A percentile compares a stretch with the other conserved stretches of the same genome.
Evolutionary conservation across 2,113 vertebrate species (phyloP).

Genomic region (Aphelocoma coerulescens): DNA sequence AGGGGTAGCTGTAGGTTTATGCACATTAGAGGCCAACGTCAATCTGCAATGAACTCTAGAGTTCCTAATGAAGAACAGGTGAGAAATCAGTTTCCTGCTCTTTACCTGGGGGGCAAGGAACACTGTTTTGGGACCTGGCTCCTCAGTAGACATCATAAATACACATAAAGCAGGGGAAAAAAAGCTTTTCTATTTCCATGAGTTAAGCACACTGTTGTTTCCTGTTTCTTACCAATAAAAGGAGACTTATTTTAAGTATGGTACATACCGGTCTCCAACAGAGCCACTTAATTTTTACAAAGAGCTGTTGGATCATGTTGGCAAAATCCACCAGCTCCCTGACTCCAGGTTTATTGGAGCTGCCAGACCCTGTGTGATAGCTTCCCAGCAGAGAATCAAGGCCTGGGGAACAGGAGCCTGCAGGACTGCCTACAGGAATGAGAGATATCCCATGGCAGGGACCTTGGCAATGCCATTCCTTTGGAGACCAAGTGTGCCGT

Average conservation of each 20-base stretch:
- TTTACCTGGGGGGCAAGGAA: neutral
- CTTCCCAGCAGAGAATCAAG: neutral
- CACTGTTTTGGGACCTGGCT: conserved; percentile 6
- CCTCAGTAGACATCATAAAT: neutral
- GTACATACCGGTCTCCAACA: neutral
- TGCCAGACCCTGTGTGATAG: neutral
- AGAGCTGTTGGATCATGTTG: neutral
- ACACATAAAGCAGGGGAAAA: neutral
- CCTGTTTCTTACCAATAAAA: conserved; percentile 28
- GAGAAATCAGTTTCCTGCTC: conserved; percentile 14
- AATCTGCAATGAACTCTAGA: neutral
- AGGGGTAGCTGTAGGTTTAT: neutral
- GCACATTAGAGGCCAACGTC: neutral
- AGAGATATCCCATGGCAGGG: neutral
- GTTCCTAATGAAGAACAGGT: neutral
- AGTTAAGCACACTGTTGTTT: conserved; percentile 25
- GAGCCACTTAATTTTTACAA: neutral
- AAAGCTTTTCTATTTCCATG: neutral
- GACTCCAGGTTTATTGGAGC: neutral
- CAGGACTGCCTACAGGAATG: neutral
- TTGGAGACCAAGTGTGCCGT: neutral
- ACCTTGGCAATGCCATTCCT: neutral
- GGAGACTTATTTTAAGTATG: neutral
- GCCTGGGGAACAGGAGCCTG: neutral
- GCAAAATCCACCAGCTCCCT: neutral